These are phyloP conservation scores for Fregata magnificens DNA, from an alignment of 2,113 vertebrate genomes.

Conservation along the genomic window DNA sequence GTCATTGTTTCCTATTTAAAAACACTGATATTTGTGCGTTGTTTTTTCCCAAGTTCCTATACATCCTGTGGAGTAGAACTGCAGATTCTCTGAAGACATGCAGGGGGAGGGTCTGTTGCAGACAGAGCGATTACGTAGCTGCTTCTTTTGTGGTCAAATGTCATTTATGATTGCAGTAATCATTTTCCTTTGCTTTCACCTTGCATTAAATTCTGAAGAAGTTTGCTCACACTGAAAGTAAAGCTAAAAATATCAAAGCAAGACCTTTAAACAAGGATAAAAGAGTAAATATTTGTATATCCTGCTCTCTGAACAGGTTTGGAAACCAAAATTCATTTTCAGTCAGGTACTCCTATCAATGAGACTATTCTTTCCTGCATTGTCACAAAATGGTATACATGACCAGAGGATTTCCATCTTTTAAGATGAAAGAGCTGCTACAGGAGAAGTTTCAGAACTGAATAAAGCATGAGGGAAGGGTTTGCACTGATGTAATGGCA, in stretches of 20 bases:
- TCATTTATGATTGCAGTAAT: neutral
- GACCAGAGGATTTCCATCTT: neutral
- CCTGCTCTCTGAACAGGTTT: neutral
- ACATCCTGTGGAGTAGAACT: neutral
- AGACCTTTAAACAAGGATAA: constrained; percentile 1
- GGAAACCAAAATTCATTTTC: neutral
- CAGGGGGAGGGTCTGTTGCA: neutral
- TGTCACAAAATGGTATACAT: neutral
- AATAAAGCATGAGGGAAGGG: neutral
- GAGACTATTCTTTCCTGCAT: neutral
- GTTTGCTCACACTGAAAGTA: neutral
- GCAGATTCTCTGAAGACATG: neutral
- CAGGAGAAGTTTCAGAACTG: neutral
- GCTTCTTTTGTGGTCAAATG: neutral
- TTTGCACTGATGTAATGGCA: neutral
- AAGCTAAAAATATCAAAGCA: neutral
- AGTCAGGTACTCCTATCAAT: neutral
- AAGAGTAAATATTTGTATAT: constrained; percentile 21
- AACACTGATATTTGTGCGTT: neutral
- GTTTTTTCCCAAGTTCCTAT: neutral
- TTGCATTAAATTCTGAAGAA: neutral
- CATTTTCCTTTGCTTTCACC: neutral
- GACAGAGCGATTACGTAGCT: neutral
- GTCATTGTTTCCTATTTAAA: neutral
- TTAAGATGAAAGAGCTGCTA: neutral